phyloP scores from a whole-genome alignment of 1,140 invertebrate genomes.

The Bombus sibiricus region DNA sequence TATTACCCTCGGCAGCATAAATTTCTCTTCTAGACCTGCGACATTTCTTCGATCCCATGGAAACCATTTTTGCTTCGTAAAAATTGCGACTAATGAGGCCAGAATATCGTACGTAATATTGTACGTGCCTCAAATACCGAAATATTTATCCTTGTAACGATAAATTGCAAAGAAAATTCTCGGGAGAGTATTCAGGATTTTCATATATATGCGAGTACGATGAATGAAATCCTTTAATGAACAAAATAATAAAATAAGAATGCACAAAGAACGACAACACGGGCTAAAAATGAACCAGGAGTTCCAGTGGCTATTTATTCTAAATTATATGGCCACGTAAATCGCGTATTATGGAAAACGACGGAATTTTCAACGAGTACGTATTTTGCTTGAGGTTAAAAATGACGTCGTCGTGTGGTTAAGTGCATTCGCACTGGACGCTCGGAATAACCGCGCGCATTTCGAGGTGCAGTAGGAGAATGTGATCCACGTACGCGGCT shows the following conservation, averaged over 20 bases:
- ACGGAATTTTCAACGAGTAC: background rate
- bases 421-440: background rate
- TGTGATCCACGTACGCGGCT: conserved; percentile 32
- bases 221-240: no score
- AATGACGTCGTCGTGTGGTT: background rate
- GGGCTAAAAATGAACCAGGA: background rate
- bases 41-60: conserved; percentile 9
- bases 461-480: conserved; percentile 45
- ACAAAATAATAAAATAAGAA: background rate
- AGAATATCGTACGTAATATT: background rate
- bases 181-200: background rate
- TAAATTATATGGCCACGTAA: background rate
- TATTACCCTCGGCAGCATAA: conserved; percentile 10
- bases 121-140: background rate
- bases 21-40: conserved; percentile 4
- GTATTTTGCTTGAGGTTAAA: conserved; percentile 20
- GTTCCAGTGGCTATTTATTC: background rate
- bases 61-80: background rate
- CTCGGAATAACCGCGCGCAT: conserved; percentile 32
- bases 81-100: background rate
- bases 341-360: conserved; percentile 2
- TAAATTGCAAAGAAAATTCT: background rate
- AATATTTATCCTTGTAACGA: background rate
- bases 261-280: no score
- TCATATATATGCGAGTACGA: no score